phyloP scores from a whole-genome alignment of 1,140 invertebrate genomes.

The Tyrophagus putrescentiae region DNA sequence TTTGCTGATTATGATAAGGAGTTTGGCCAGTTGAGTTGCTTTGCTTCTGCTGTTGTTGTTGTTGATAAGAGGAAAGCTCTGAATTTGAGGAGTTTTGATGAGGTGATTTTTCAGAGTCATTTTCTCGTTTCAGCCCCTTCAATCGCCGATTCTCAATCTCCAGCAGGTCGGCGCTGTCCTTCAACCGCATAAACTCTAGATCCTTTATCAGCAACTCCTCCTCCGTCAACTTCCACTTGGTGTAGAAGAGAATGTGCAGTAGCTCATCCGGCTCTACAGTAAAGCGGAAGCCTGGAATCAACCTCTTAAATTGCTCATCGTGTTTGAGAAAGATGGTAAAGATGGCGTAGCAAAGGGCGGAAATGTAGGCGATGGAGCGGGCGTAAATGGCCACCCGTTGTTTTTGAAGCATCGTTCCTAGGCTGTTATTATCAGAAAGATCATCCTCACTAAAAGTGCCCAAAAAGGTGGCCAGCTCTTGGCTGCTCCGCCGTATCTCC shows the following conservation, averaged over 20 bases:
- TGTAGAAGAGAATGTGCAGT: slow-evolving; percentile 11
- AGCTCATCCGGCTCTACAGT: neutral
- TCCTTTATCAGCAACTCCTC: slow-evolving; percentile 11
- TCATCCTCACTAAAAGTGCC: neutral
- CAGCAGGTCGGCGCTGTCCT: neutral
- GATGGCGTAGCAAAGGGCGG: slow-evolving; percentile 7
- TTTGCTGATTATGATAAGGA: no score
- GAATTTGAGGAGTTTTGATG: no score
- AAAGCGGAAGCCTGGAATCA: neutral
- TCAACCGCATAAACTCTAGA: slow-evolving; percentile 5
- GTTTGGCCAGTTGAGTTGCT: no score
- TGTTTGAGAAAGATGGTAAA: slow-evolving; percentile 5
- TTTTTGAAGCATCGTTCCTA: neutral
- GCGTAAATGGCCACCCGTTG: neutral
- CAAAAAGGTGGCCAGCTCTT: slow-evolving; percentile 4
- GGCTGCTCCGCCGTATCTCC: neutral
- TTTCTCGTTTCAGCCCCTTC: no score
- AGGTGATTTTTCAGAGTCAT: no score
- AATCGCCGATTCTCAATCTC: neutral
- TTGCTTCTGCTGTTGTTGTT: neutral
- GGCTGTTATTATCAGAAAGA: neutral
- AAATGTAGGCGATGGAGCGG: slow-evolving; percentile 1
- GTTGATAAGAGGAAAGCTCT: no score
- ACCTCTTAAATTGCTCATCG: neutral
- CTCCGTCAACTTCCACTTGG: slow-evolving; percentile 15